Base-by-base conservation (phyloP, 37 sponge, comb jelly and placozoan genomes). In the Chondrosia reniformis region DNA sequence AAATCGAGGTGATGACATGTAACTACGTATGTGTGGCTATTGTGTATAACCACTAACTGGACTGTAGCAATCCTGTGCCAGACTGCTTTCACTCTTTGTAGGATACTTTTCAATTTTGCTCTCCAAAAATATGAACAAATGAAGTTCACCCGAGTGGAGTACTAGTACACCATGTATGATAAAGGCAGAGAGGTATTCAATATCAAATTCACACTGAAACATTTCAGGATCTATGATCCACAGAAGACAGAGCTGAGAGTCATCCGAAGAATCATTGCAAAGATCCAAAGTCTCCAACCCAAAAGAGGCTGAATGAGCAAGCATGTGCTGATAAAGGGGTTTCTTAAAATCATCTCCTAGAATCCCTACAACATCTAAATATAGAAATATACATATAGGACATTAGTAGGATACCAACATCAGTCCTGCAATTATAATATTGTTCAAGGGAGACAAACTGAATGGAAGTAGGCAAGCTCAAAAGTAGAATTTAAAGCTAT, bases 41-140 rank as follows among this genome's bases (percentile, higher is more conserved):
- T 49, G 52, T 49, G 5, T 62, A 39, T 7, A 56, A 44, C 1
- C 34, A 61, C 36, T 80, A 43, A 39, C 79, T 7, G 28, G 86
- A 77, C 28, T 79, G 76, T n/a, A 79, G 69, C 24, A 69, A 34
- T 69, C 72, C 24, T 38, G 4, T 25, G 24, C 43, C 19, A 69
- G 22, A 40, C 42, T 25, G 9, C 72, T 69, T 24, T 42, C 72
- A 34, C 44, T 69, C n/a, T 69, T 34, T 69, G 72, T 42, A 46
- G 91, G 91, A 45, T 80, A 86, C 12, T 12, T 3, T 54, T 90
- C 87, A 10, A 32, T 28, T 37, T 76, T 82, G 80, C 86, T 62
- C 25, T 83, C 80, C 33, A 90, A 33, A 24, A 90, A 33, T 5
- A 90, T 67, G 67, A 82, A 85, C 67, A 83, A 78, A 45, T 43